These are phyloP conservation scores for Heliangelus exortis DNA, from an alignment of 2,797 vertebrate genomes.

Conservation along the genomic window DNA sequence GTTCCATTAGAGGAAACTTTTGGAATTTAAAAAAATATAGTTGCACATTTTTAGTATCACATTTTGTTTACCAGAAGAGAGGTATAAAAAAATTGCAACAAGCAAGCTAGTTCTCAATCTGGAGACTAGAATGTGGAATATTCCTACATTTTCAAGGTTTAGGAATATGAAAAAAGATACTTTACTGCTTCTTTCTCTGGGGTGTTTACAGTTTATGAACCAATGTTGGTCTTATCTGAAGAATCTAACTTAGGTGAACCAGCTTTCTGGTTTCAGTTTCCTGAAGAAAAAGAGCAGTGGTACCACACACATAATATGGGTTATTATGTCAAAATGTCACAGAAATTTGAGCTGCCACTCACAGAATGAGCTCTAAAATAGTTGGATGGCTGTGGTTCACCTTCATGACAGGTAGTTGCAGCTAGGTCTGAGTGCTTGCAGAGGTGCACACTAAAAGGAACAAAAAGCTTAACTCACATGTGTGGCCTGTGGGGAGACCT, in stretches of 20 bases:
- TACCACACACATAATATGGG: neutral
- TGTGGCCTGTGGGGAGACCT: neutral
- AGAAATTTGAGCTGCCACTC: neutral
- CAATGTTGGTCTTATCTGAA: neutral
- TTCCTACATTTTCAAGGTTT: neutral
- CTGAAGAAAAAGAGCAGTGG: neutral
- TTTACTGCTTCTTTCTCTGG: neutral
- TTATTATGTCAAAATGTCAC: neutral
- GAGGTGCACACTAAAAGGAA: fast-evolving
- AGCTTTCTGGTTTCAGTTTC: neutral
- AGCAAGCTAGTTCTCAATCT: neutral
- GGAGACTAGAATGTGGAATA: neutral
- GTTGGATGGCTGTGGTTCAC: neutral
- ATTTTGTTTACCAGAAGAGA: neutral
- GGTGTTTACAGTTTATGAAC: neutral
- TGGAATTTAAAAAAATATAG: neutral
- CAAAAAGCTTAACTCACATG: neutral
- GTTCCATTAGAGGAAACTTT: neutral
- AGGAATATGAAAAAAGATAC: neutral
- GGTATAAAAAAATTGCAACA: neutral
- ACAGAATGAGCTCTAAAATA: neutral
- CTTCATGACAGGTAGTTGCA: neutral
- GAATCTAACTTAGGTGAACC: neutral
- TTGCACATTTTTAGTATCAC: neutral
- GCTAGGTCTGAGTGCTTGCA: neutral